phyloP scores from a whole-genome alignment of 2,888 invertebrate genomes.

The Mantis religiosa region DNA sequence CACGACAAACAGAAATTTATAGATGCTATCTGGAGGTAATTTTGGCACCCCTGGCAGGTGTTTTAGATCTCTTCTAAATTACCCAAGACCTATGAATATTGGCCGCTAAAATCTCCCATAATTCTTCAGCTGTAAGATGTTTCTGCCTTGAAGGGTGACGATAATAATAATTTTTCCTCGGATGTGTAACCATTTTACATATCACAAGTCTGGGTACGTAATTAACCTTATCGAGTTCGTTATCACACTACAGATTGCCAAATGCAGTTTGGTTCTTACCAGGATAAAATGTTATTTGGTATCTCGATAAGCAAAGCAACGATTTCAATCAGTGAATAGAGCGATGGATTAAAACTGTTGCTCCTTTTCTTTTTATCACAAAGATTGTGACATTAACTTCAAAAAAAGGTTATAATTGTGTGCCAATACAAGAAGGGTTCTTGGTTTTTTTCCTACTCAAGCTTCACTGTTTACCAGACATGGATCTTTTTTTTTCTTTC shows the following conservation, averaged over 20 bases:
- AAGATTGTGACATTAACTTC: background rate
- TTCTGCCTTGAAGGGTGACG: background rate
- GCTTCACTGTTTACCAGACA: background rate
- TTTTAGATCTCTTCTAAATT: background rate
- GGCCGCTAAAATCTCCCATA: background rate
- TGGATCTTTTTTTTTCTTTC: background rate
- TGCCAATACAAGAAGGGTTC: background rate
- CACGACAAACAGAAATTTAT: too few relatives aligned
- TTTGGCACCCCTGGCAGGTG: background rate
- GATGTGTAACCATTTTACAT: background rate
- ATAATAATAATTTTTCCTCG: background rate
- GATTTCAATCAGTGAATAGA: background rate
- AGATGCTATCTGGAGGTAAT: background rate
- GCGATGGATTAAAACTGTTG: background rate
- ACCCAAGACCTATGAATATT: background rate
- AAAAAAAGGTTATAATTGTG: background rate
- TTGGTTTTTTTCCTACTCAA: background rate
- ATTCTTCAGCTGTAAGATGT: background rate
- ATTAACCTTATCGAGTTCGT: background rate
- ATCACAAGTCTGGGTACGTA: background rate
- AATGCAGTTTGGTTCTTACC: background rate
- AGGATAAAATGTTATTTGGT: background rate
- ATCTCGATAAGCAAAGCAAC: background rate
- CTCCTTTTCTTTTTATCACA: background rate
- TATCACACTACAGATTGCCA: background rate